Evolutionary conservation across 1,140 invertebrate species (phyloP).

Genomic region (Penaeus indicus): DNA sequence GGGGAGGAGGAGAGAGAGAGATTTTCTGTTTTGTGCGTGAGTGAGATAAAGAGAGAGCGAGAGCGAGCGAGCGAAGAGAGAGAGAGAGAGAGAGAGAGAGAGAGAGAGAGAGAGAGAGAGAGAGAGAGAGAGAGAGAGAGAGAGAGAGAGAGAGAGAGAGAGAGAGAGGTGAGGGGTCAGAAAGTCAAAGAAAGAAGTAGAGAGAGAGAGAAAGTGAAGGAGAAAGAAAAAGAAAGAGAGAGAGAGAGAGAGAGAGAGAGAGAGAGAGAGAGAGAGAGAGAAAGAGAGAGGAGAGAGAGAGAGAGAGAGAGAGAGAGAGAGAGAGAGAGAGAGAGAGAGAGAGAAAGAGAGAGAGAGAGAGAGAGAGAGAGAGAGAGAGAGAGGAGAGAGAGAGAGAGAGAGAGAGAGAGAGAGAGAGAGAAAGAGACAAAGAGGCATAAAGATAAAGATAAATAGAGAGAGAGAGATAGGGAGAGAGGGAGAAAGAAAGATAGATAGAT

Average conservation of each 20-base stretch:
- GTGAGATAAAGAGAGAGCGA: background rate
- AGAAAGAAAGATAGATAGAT: no score
- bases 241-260: conserved; percentile 12
- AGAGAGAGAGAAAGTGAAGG: background rate
- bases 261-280: conserved; percentile 16
- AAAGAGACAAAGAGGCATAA: no score
- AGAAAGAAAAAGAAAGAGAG: background rate
- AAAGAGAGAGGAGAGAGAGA: conserved; percentile 27
- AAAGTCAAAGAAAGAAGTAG: background rate
- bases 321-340: background rate
- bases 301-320: conserved; percentile 31
- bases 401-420: no score
- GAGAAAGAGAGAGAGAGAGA: no score
- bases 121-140: background rate
- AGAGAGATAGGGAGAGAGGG: no score
- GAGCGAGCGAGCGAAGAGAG: background rate
- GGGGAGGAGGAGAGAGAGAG: no score
- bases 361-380: no score
- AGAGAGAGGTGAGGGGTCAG: background rate
- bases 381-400: no score
- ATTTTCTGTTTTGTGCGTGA: no score
- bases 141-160: background rate
- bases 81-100: background rate
- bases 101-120: background rate
- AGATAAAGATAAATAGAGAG: no score